Evolutionary conservation across 1,140 invertebrate species (phyloP), one percentile per base, ranked within the genome.

Genomic region (Caenorhabditis inopinata): DNA sequence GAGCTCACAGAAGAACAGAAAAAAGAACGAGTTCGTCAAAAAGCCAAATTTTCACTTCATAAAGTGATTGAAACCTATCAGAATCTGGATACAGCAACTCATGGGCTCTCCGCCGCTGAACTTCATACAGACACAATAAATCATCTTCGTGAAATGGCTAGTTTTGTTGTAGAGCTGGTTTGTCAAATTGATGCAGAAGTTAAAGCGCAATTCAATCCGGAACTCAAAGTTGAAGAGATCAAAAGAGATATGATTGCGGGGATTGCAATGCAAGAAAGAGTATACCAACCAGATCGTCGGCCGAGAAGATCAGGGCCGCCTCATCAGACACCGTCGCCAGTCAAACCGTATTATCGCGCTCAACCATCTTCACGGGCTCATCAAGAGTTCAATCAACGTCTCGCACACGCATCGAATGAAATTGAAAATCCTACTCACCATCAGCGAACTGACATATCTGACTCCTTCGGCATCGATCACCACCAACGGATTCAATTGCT

Each of bases 191-290:
- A 68, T 12, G 58, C 58, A 21, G 58, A 68, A 42, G 32, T 68
- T 6, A 68, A 68, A 12, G 29, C 32, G 1, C 58, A 42, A 42
- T 38, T 3, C 32, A 68, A 68, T 68, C 58, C 58, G 0, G 32
- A n/a, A 1, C 32, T 68, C 9, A 11, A 32, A 16, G 32, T 68
- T 2, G 58, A 68, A 1, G 58, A 68, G 1, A 42, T 68, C 32
- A 68, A 68, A 38, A 4, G 58, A 21, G 58, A 68, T 68, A 68
- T 68, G 58, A 68, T 68, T 38, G 58, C 58, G 3, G 58, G 58
- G 23, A 68, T 68, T 16, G 58, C 58, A 9, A 21, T 38, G 16
- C 58, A 68, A 9, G 58, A 68, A 21, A n/a, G 58, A 21, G 5
- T 1, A 9, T 21, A 27, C 21, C 58, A 68, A 42, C 58, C 58